Evolutionary conservation across 2,113 vertebrate species (phyloP).

Genomic region (Lampris megalopsis): DNA sequence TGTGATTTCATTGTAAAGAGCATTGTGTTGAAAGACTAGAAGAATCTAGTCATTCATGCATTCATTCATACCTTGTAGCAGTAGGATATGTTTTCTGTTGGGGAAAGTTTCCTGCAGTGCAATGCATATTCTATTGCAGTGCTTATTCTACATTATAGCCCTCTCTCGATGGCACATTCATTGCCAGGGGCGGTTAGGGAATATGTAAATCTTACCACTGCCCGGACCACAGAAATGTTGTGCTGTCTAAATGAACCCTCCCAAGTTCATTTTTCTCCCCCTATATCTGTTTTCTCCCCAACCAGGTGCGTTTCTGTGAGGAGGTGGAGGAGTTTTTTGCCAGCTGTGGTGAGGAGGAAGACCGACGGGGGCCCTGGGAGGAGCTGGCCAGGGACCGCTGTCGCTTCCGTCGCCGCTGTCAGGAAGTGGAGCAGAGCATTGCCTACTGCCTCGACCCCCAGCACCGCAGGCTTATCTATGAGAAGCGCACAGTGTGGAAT

Average conservation of each 20-base stretch:
- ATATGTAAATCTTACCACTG: too few relatives aligned
- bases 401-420: slow-evolving; percentile 90
- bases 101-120: too few relatives aligned
- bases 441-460: slow-evolving; percentile 85
- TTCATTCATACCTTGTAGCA: too few relatives aligned
- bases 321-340: slow-evolving; percentile 90
- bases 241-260: not conserved
- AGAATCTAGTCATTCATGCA: too few relatives aligned
- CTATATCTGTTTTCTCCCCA: not conserved
- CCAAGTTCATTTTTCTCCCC: not conserved
- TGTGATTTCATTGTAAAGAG: too few relatives aligned
- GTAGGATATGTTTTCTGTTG: too few relatives aligned
- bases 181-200: too few relatives aligned
- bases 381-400: slow-evolving; percentile 92
- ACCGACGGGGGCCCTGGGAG: slow-evolving; percentile 93
- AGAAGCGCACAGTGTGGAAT: slow-evolving; percentile 23
- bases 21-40: too few relatives aligned
- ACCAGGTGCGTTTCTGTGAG: slow-evolving; percentile 92
- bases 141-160: too few relatives aligned
- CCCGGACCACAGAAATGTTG: too few relatives aligned
- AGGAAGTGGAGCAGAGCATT: slow-evolving; percentile 90
- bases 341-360: slow-evolving; percentile 85
- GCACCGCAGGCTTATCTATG: slow-evolving; percentile 81
- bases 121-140: too few relatives aligned
- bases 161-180: too few relatives aligned